A percentile compares a stretch with the other conserved stretches of the same genome.
Conservation (phyloP, 1,140 invertebrate genomes). For the Achroia grisella region DNA sequence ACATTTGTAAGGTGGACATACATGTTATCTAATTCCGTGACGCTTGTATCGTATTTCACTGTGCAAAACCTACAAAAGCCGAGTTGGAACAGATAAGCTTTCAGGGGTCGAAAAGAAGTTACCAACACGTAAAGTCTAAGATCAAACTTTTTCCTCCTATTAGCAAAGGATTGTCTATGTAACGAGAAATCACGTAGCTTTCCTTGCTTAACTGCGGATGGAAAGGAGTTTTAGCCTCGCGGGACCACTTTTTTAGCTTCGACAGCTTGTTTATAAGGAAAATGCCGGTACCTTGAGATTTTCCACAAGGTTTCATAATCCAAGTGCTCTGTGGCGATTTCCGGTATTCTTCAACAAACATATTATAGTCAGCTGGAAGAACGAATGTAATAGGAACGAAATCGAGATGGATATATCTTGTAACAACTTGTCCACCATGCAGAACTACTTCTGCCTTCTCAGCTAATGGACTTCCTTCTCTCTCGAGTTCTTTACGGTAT, state of each 20-base stretch:
- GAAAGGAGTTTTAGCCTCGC: slow-evolving; percentile 90
- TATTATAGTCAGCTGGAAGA: slow-evolving; percentile 94
- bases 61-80: slow-evolving; percentile 87
- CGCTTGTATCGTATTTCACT: slow-evolving; percentile 85
- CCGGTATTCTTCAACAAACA: slow-evolving; percentile 96
- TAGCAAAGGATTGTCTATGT: slow-evolving; percentile 87
- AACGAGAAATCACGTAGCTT: slow-evolving; percentile 91
- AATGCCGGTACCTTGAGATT: slow-evolving; percentile 90
- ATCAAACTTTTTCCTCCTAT: slow-evolving; percentile 93
- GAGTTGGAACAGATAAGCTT: slow-evolving; percentile 88
- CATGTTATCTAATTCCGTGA: slow-evolving; percentile 86
- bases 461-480: slow-evolving; percentile 90
- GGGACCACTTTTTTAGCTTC: slow-evolving; percentile 90
- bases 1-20: slow-evolving; percentile 93
- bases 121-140: slow-evolving; percentile 88
- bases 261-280: slow-evolving; percentile 92
- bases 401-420: slow-evolving; percentile 87
- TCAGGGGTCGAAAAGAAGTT: slow-evolving; percentile 86
- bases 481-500: slow-evolving; percentile 92
- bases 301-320: slow-evolving; percentile 96
- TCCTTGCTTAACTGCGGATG: slow-evolving; percentile 76
- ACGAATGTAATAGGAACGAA: slow-evolving; percentile 96
- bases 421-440: slow-evolving; percentile 78
- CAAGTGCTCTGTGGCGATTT: slow-evolving; percentile 94
- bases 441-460: slow-evolving; percentile 75